Evolutionary conservation across 2,888 invertebrate genomes (phyloP).

Genomic region (Saturnia japonica): DNA sequence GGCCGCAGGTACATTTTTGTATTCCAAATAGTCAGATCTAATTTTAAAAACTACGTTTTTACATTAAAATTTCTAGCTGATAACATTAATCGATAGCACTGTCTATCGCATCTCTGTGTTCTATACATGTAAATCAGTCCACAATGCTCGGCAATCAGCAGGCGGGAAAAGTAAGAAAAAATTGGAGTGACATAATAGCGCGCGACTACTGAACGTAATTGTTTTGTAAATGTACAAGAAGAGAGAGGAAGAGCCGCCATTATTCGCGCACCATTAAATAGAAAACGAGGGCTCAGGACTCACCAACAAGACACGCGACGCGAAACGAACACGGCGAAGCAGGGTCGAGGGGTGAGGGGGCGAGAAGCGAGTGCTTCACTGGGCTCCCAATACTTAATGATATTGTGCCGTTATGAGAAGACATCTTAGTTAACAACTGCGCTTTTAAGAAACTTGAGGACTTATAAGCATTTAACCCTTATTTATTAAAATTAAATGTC

Average conservation of each 20-base stretch:
- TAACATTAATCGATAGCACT: not conserved
- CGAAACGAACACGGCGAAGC: not conserved
- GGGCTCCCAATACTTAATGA: not conserved
- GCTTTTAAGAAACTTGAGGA: not conserved
- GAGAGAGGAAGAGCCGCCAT: conserved; percentile 23
- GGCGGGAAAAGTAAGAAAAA: conserved; percentile 15
- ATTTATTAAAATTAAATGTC: not conserved
- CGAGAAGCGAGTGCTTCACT: not conserved
- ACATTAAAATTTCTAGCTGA: not conserved
- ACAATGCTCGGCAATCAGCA: not conserved
- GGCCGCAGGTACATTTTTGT: no score
- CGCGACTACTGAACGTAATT: conserved; percentile 38
- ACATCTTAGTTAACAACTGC: no score
- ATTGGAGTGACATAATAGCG: conserved; percentile 18
- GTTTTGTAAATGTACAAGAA: conserved; percentile 37
- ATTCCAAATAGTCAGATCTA: no score
- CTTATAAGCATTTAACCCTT: not conserved
- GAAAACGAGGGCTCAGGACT: conserved; percentile 20
- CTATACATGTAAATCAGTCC: not conserved
- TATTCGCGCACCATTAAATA: conserved; percentile 25
- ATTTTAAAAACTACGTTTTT: no score
- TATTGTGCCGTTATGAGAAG: not conserved
- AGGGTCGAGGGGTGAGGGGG: not conserved
- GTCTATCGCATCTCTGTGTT: not conserved
- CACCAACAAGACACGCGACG: not conserved